Base-by-base conservation (phyloP, 2,797 vertebrate genomes). In the Margarornis squamiger region DNA sequence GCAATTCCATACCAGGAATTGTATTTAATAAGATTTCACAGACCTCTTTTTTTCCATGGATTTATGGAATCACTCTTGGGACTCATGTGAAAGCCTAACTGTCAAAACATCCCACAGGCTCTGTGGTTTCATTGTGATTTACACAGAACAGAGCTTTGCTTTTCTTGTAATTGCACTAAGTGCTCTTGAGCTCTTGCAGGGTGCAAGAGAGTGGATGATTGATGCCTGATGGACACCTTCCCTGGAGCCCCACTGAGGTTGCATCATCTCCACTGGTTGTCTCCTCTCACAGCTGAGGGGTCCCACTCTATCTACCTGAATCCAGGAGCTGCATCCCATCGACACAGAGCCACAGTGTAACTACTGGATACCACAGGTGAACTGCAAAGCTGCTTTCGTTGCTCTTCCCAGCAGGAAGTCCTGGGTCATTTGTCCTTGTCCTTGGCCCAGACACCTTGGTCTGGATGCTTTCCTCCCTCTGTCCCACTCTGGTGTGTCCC, bases 201-300 rank as follows among this genome's bases (percentile, higher is more conserved):
- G 23, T 52, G 18, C 0, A 1, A 57, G 36, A 39, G 13, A 41
- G n/a, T 1, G 0, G 15, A n/a, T 55, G 36, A 27, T 58, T 0
- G 1, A 14, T 62, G 11, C 52, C 32, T 59, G 1, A 1, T 51
- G 48, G 18, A 39, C 17, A 52, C 14, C 30, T 41, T 78, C 15
- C 6, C 49, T 77, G 62, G 20, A 59, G 10, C 6, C 20, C n/a
- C 14, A 27, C 52, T 38, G 52, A 45, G n/a, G 20, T 19, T 63
- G 24, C 30, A 36, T 6, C 13, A 23, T 30, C 38, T 67, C 36
- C 34, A 29, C 27, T 7, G 15, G 39, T 4, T 7, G 15, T 51
- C 39, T 48, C 16, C 24, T 55, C 51, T 83, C 41, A 34, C 38
- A 39, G 14, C 4, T 51, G 43, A 78, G 39, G 7, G 19, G 30